Evolutionary conservation across 2,797 vertebrate genomes (phyloP), one percentile per base, ranked within the genome.

Genomic region (Zenarchopterus dispar): DNA sequence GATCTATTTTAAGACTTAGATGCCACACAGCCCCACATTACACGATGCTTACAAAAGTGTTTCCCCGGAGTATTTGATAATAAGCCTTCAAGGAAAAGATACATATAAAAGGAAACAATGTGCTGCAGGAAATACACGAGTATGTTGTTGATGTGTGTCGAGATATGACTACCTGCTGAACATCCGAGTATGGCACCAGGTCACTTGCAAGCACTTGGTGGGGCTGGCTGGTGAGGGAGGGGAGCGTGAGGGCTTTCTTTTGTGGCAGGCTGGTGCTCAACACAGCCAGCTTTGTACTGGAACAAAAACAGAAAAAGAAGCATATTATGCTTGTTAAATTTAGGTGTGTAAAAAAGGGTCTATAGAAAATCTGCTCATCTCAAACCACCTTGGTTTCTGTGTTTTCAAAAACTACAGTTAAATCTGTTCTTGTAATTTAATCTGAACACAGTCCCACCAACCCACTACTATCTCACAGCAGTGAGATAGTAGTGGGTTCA

Each of bases 171-270:
- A 98, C 97, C 97, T 99, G 97, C 84, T 96, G 96, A 78, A 98
- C 86, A 78, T 98, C 97, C 2, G 97, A 91, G 17, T 94, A 94
- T 75, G 96, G 94, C 84, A 97, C 92, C 16, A 95, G 95, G 62
- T 98, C 95, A 1, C 96, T 97, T 22, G 97, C 96, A 17, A 99
- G 95, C 84, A 99, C 96, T 91, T 99, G 97, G 86, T 98, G 97
- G 0, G 97, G 97, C 73, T 98, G 97, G 84, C 91, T 96, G 67
- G 97, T 98, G 63, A 99, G 93, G n/a, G 96, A 96, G 0, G 97
- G 96, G 52, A 98, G 93, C 21, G 93, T 86, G 0, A 93, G 93
- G 1, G 95, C 89, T 87, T 97, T 97, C 92, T 96, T 98, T 79
- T 96, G 95, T 18, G 94, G 94, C 68, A 97, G 88, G 73, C 81